Percentiles rank a stretch among this genome's conserved stretches.
Conservation (phyloP, 2,888 invertebrate species). For the Leucania comma region DNA sequence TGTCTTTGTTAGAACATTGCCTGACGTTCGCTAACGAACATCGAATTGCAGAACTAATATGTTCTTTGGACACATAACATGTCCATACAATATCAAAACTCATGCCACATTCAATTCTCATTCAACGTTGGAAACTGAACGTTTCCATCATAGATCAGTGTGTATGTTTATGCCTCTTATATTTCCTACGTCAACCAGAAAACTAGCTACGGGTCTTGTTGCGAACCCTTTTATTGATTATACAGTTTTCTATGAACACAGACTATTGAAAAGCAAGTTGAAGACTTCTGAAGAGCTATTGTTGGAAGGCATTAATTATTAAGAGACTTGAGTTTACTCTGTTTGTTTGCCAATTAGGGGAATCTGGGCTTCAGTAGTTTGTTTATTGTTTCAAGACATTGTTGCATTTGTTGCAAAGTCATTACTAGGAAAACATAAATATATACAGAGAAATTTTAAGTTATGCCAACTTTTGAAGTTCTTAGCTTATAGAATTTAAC, state of each 20-base stretch:
- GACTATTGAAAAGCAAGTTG: conserved; percentile 4
- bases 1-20: not conserved
- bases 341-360: conserved; percentile 34
- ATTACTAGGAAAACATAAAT: not conserved
- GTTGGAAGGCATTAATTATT: not conserved
- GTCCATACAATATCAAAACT: not conserved
- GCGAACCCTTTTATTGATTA: conserved; percentile 1
- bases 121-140: not conserved
- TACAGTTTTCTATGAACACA: not conserved
- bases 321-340: conserved; percentile 4
- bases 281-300: conserved; percentile 5
- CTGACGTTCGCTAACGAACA: not conserved
- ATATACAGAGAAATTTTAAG: not conserved
- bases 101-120: not conserved
- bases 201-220: conserved; percentile 9
- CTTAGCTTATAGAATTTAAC: not conserved
- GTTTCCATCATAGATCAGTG: not conserved
- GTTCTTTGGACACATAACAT: not conserved
- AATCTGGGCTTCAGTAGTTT: not conserved
- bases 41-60: not conserved
- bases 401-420: not conserved
- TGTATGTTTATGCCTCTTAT: conserved; percentile 1
- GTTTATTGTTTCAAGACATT: not conserved
- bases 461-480: not conserved
- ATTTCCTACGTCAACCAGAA: conserved; percentile 2